A percentile compares a stretch with the other conserved stretches of the same genome.
phyloP scores from a whole-genome alignment of 2,797 vertebrate species.

The Rhincodon typus region DNA sequence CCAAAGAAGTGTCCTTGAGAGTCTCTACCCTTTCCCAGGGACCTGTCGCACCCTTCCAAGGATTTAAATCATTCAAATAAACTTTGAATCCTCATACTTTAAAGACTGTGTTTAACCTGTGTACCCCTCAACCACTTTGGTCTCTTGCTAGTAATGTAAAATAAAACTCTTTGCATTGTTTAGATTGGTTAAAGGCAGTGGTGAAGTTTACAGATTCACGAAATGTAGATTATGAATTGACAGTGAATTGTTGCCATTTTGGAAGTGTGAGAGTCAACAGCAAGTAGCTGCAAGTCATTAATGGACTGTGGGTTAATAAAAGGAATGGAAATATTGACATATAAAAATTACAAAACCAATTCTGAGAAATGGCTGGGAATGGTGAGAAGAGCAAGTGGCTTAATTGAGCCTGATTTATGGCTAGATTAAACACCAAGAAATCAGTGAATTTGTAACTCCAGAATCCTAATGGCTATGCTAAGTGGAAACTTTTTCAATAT shows the following conservation, averaged over 20 bases:
- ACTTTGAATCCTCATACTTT: neutral
- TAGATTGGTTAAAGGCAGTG: neutral
- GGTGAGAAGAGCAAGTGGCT: too few relatives aligned
- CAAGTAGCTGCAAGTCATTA: too few relatives aligned
- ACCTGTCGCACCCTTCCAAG: neutral
- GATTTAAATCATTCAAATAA: neutral
- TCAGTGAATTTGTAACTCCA: neutral
- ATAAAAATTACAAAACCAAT: too few relatives aligned
- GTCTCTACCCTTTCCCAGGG: neutral
- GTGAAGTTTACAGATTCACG: neutral
- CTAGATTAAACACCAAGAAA: too few relatives aligned
- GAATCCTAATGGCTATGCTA: neutral
- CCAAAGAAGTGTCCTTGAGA: neutral
- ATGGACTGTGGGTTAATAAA: too few relatives aligned
- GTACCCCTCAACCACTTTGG: neutral
- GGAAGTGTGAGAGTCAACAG: neutral
- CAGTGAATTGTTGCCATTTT: neutral
- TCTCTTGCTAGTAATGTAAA: neutral
- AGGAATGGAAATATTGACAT: too few relatives aligned
- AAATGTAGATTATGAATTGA: neutral
- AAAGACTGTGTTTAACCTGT: neutral
- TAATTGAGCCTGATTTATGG: too few relatives aligned
- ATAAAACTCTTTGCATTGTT: neutral
- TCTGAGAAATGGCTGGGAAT: too few relatives aligned
- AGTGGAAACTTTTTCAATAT: neutral